A percentile compares a stretch with the other conserved stretches of the same genome.
Conservation (phyloP, 1,140 invertebrate species). For the Drosophila punjabiensis region DNA sequence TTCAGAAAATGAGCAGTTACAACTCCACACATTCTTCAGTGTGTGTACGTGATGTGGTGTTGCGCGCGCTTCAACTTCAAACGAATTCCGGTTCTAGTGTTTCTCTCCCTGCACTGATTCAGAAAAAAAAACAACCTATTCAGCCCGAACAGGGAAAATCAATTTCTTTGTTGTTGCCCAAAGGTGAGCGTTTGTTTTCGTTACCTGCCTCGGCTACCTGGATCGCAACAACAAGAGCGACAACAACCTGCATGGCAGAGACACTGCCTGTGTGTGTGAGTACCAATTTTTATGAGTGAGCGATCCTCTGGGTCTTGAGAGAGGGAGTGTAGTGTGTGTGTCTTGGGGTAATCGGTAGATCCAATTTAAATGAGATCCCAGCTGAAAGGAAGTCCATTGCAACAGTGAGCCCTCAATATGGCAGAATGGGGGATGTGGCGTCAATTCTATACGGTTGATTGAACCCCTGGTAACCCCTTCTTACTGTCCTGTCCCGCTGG, state of each 20-base stretch:
- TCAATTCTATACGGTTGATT: not conserved
- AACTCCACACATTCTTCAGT: constrained; percentile 33
- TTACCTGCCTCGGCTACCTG: constrained; percentile 66
- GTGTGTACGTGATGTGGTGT: constrained; percentile 16
- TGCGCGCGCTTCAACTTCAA: constrained; percentile 70
- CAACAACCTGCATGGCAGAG: constrained; percentile 15
- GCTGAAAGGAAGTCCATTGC: constrained; percentile 15
- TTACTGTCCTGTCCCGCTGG: too few relatives aligned
- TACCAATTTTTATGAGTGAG: constrained; percentile 16
- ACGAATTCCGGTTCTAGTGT: constrained; percentile 72
- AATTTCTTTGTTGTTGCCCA: constrained; percentile 72
- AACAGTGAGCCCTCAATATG: constrained; percentile 46
- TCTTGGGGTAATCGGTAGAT: constrained; percentile 59
- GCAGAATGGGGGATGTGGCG: not conserved
- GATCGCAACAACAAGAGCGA: constrained; percentile 11
- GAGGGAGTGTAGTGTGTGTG: constrained; percentile 15
- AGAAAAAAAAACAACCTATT: constrained; percentile 39
- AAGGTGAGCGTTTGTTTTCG: constrained; percentile 55
- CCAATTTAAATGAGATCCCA: constrained; percentile 74
- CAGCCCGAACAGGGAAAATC: constrained; percentile 73
- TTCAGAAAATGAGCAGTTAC: constrained; percentile 9
- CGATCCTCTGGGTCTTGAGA: not conserved
- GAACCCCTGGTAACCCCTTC: not conserved
- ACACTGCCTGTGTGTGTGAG: constrained; percentile 29
- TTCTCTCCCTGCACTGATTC: constrained; percentile 65